Evolutionary conservation across 2,113 vertebrate genomes (phyloP).

Genomic region (Corydoras sp.): DNA sequence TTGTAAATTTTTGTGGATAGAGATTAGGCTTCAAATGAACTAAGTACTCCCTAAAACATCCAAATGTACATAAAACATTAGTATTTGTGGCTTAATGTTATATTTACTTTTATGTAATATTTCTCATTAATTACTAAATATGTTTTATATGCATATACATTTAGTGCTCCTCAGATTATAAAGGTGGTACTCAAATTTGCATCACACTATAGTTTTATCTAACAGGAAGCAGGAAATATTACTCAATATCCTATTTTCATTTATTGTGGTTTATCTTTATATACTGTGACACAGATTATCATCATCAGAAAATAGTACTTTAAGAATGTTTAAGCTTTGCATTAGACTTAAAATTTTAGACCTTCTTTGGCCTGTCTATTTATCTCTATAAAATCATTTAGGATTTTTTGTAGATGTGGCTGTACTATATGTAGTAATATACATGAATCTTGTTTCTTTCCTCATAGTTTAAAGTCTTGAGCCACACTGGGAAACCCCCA

Average conservation of each 20-base stretch:
- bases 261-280: background rate
- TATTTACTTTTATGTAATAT: too few relatives aligned
- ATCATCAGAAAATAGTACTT: background rate
- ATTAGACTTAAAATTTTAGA: constrained; percentile 4
- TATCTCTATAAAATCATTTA: background rate
- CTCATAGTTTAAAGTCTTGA: background rate
- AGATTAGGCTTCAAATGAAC: too few relatives aligned
- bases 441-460: too few relatives aligned
- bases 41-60: too few relatives aligned
- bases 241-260: constrained; percentile 60
- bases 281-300: constrained; percentile 10
- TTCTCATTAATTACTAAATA: too few relatives aligned
- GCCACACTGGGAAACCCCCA: constrained; percentile 9
- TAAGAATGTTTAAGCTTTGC: constrained; percentile 11
- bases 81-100: too few relatives aligned
- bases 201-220: background rate
- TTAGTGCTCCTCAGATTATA: too few relatives aligned
- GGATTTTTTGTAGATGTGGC: background rate
- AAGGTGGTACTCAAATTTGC: too few relatives aligned
- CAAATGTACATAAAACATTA: too few relatives aligned
- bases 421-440: background rate
- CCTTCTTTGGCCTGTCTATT: background rate
- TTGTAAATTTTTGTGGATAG: too few relatives aligned
- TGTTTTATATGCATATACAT: too few relatives aligned
- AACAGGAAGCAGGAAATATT: constrained; percentile 59